Conservation (phyloP, 2,888 invertebrate genomes). For the Saturnia japonica region DNA sequence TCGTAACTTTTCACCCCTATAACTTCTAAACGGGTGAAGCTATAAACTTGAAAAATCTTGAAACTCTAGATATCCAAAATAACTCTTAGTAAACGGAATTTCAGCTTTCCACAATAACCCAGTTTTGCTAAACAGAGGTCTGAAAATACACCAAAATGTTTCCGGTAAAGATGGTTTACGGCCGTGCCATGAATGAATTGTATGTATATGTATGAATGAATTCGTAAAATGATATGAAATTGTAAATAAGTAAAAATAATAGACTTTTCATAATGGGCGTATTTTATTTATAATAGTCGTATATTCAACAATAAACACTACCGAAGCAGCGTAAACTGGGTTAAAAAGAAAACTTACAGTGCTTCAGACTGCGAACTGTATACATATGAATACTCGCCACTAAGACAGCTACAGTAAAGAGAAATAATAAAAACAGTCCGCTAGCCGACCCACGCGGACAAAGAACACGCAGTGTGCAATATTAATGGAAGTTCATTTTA, state of each 20-base stretch:
- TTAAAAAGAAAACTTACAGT: conserved; percentile 21
- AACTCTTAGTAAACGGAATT: no score
- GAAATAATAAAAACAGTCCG: conserved; percentile 31
- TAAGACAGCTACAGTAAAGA: conserved; percentile 35
- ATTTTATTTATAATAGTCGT: conserved; percentile 4
- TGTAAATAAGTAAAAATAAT: neutral
- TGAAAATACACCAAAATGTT: no score
- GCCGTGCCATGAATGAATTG: no score
- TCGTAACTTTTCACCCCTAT: no score
- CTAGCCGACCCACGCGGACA: conserved; percentile 32
- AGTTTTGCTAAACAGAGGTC: no score
- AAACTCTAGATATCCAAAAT: no score
- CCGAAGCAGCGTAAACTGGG: conserved; percentile 21
- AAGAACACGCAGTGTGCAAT: conserved; percentile 44
- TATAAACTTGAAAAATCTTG: no score
- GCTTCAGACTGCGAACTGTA: conserved; percentile 19
- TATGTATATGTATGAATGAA: neutral
- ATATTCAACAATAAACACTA: conserved; percentile 18
- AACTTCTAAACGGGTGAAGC: no score
- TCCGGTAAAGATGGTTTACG: no score
- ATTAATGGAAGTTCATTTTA: conserved; percentile 34
- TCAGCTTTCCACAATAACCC: no score
- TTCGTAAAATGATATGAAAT: neutral
- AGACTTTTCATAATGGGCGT: neutral
- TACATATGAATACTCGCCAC: conserved; percentile 46